These are phyloP conservation scores for Seriola aureovittata DNA, from an alignment of 2,113 vertebrate species.

Conservation along the genomic window DNA sequence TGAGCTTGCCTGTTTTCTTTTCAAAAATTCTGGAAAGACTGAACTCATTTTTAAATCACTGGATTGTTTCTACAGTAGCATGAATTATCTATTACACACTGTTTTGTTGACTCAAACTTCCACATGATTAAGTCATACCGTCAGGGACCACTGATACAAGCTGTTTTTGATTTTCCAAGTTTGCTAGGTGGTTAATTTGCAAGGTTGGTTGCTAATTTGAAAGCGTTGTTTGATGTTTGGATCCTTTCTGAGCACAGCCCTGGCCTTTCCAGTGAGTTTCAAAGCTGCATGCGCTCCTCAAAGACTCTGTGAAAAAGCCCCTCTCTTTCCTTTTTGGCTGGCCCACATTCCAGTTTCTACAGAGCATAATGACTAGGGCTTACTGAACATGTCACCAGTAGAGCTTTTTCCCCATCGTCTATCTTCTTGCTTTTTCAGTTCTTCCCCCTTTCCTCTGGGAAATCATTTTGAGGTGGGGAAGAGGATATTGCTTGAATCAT, in stretches of 20 bases:
- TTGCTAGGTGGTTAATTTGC: constrained; percentile 77
- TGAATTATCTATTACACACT: constrained; percentile 73
- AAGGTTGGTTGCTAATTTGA: constrained; percentile 75
- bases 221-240: constrained; percentile 74
- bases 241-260: constrained; percentile 50
- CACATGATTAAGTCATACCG: constrained; percentile 76
- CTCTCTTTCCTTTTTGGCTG: constrained; percentile 55
- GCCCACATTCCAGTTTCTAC: constrained; percentile 68
- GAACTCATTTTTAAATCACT: constrained; percentile 46
- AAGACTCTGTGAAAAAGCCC: constrained; percentile 59
- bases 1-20: constrained; percentile 6
- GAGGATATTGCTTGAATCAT: constrained; percentile 36
- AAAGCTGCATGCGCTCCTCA: constrained; percentile 68
- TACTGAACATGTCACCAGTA: constrained; percentile 59
- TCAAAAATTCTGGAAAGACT: constrained; percentile 32
- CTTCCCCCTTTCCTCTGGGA: constrained; percentile 65
- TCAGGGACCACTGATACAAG: constrained; percentile 56
- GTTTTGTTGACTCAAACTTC: constrained; percentile 76
- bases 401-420: constrained; percentile 47
- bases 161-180: constrained; percentile 67
- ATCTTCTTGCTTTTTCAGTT: constrained; percentile 63
- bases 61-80: constrained; percentile 56
- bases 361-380: constrained; percentile 75
- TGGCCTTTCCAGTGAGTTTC: constrained; percentile 64
- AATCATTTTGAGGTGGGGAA: constrained; percentile 64